Conservation (phyloP, 2,113 vertebrate species). For the Lynx canadensis region DNA sequence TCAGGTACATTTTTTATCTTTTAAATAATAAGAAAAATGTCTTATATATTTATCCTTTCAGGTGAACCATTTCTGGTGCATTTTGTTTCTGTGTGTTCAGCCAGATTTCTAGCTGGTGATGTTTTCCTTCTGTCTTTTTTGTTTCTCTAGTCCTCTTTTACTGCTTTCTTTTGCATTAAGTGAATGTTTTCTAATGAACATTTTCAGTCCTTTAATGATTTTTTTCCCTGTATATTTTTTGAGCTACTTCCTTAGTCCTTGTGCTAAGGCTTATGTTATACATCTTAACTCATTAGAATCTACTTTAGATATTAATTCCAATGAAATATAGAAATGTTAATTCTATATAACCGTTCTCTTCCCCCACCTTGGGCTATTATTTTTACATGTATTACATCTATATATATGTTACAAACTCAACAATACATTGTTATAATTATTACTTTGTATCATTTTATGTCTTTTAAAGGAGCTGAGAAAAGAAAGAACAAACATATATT, state of each 20-base stretch:
- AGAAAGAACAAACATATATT: background rate
- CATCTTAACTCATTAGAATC: background rate
- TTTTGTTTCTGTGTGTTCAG: background rate
- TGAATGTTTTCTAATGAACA: background rate
- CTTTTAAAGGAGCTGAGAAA: background rate
- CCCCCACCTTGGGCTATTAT: background rate
- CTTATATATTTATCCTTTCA: background rate
- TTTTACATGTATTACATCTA: background rate
- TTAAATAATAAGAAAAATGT: background rate
- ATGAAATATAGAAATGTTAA: background rate
- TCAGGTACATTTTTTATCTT: background rate
- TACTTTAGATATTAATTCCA: background rate
- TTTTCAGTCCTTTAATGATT: background rate
- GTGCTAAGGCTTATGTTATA: background rate
- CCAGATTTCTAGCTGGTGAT: background rate
- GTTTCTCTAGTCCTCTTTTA: background rate
- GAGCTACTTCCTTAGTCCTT: background rate
- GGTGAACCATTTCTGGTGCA: background rate
- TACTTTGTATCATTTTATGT: background rate
- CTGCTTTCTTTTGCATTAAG: background rate
- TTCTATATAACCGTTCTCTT: background rate
- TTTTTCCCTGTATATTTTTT: background rate
- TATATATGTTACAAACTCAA: background rate
- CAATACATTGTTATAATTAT: background rate
- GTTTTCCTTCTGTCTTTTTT: background rate